Evolutionary conservation across 2,113 vertebrate genomes (phyloP), one percentile per base, ranked within the genome.

Genomic region (Forbesichthys papilliferus): DNA sequence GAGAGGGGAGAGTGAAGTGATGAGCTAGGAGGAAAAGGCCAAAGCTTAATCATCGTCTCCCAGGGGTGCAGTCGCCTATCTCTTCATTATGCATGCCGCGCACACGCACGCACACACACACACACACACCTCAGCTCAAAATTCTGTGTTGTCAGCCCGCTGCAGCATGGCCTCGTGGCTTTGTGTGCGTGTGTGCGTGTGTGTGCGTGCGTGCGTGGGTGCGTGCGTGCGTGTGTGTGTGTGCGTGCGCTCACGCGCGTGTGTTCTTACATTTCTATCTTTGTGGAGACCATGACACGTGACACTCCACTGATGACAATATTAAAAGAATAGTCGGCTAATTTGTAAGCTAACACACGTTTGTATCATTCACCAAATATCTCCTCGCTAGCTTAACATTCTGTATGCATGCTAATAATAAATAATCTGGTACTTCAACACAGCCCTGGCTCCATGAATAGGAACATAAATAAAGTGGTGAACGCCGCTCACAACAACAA

Each of bases 41-140:
- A 86, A 73, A 80, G 74, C 83, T 84, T 83, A 85, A 84, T 86
- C 80, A 84, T 81, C 83, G 68, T 77, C 77, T 85, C 84, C 74
- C 79, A 64, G 63, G 77, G 77, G 76, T 69, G 73, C 64, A 69
- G 59, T 59, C 74, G 73, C 66, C 34, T 12, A 46, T 55, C 73
- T 71, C 81, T 77, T 76, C 59, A 87, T 86, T 89, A 87, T 80
- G 69, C 77, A 90, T 87, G 87, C 85, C 87, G 69, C 77, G 64
- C 69, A 68, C 54, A 36, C 3, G 11, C 66, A 20, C 27, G 27
- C 27, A 3, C 27, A 27, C 27, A 2, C 78, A 77, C 65, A 58
- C 71, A 87, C 63, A 70, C 57, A 84, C 36, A 68, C 57, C 67
- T 74, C 78, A 80, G 75, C 36, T 42, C 36, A 84, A 88, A 87